phyloP scores from a whole-genome alignment of 2,113 vertebrate genomes.

The Natator depressus region DNA sequence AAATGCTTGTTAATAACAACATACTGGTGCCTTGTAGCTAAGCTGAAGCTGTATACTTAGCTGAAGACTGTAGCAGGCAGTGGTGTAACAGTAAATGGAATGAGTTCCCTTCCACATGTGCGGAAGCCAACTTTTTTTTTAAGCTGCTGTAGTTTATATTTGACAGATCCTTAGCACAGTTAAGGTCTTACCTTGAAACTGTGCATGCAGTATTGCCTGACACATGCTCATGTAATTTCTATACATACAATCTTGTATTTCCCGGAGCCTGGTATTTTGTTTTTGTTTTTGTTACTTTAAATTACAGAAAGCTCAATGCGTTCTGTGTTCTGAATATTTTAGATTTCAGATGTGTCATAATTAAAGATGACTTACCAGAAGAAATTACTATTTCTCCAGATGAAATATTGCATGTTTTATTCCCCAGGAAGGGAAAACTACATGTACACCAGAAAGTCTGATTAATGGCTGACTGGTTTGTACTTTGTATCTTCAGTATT shows the following conservation, averaged over 20 bases:
- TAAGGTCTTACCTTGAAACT: not conserved
- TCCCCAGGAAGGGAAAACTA: constrained; percentile 20
- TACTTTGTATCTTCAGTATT: not conserved
- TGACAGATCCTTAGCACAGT: not conserved
- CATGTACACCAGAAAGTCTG: constrained; percentile 48
- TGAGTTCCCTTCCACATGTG: not conserved
- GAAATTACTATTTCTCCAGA: constrained; percentile 71
- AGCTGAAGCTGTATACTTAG: not conserved
- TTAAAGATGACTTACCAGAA: constrained; percentile 30
- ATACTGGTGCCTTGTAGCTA: not conserved
- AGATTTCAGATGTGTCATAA: not conserved
- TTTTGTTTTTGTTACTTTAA: not conserved
- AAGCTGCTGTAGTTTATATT: not conserved
- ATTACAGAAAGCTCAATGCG: not conserved
- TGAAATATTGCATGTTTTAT: constrained; percentile 54
- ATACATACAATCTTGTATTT: not conserved
- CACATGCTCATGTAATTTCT: not conserved
- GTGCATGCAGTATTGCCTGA: not conserved
- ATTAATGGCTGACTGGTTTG: not conserved
- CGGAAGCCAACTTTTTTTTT: not conserved
- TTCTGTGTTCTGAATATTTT: not conserved
- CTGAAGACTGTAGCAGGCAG: not conserved
- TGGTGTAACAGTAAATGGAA: not conserved
- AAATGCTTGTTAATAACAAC: not conserved
- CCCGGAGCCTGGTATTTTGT: not conserved